A percentile compares a stretch with the other conserved stretches of the same genome.
Conservation (phyloP, 2,888 invertebrate species). For the Erebia aethiops region DNA sequence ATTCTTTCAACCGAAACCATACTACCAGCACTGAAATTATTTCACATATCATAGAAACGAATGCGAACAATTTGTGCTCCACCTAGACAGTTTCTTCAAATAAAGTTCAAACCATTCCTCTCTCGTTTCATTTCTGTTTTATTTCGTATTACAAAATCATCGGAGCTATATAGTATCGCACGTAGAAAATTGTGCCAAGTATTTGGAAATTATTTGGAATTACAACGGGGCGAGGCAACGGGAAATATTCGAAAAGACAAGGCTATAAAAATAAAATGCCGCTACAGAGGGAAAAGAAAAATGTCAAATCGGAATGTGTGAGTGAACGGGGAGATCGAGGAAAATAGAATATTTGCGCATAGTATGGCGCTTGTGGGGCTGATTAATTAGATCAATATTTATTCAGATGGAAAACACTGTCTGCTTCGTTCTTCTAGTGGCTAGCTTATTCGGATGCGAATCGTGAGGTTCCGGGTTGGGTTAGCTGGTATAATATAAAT, state of each 20-base stretch:
- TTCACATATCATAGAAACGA: constrained; percentile 51
- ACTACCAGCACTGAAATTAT: constrained; percentile 43
- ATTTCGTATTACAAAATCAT: constrained; percentile 46
- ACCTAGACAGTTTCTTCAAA: constrained; percentile 39
- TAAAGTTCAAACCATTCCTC: constrained; percentile 45
- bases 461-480: too few relatives aligned
- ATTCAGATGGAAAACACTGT: constrained; percentile 5
- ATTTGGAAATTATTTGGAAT: constrained; percentile 60
- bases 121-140: constrained; percentile 47
- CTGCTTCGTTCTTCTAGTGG: too few relatives aligned
- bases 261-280: constrained; percentile 69
- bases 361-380: constrained; percentile 10
- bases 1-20: constrained; percentile 47
- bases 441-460: too few relatives aligned
- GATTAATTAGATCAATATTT: constrained; percentile 21
- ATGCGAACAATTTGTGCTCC: constrained; percentile 36
- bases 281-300: constrained; percentile 58
- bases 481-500: too few relatives aligned
- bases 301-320: constrained; percentile 61
- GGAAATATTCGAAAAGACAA: constrained; percentile 64
- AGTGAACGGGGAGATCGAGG: constrained; percentile 57
- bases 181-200: constrained; percentile 53
- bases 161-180: constrained; percentile 44
- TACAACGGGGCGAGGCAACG: constrained; percentile 53
- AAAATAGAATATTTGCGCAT: constrained; percentile 34